Evolutionary conservation across 2,113 vertebrate genomes (phyloP).

Genomic region (Thamnophis sirtalis): DNA sequence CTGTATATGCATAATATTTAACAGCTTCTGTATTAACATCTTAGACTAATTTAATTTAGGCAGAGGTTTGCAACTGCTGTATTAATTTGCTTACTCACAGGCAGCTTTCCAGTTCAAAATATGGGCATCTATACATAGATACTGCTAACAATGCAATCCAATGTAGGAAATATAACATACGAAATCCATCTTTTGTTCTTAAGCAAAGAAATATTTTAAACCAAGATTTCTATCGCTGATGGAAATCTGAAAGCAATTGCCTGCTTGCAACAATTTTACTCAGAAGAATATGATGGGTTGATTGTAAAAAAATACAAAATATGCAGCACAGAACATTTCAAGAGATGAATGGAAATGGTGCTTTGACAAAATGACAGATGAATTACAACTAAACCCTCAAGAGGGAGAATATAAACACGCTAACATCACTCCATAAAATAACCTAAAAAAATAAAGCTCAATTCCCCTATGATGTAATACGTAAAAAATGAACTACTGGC

Average conservation of each 20-base stretch:
- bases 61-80: not conserved
- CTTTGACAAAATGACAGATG: not conserved
- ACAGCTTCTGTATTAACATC: not conserved
- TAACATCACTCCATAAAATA: not conserved
- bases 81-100: not conserved
- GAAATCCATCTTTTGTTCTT: slow-evolving; percentile 8
- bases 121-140: slow-evolving; percentile 33
- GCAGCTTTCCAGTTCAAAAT: slow-evolving; percentile 24
- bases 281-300: slow-evolving; percentile 17
- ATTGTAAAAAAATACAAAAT: not conserved
- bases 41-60: not conserved
- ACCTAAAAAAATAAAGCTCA: not conserved
- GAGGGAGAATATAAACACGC: not conserved
- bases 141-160: slow-evolving; percentile 11
- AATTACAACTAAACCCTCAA: not conserved
- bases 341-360: not conserved
- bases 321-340: not conserved
- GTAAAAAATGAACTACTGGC: not conserved
- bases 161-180: slow-evolving; percentile 38
- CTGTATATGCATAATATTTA: not conserved
- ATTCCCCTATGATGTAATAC: not conserved
- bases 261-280: not conserved
- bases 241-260: not conserved
- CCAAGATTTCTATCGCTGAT: not conserved
- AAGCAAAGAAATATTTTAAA: slow-evolving; percentile 5